A percentile compares a stretch with the other conserved stretches of the same genome.
These are phyloP conservation scores for Oasisia sp. DNA, from an alignment of 2,888 invertebrate species.

Conservation along the genomic window DNA sequence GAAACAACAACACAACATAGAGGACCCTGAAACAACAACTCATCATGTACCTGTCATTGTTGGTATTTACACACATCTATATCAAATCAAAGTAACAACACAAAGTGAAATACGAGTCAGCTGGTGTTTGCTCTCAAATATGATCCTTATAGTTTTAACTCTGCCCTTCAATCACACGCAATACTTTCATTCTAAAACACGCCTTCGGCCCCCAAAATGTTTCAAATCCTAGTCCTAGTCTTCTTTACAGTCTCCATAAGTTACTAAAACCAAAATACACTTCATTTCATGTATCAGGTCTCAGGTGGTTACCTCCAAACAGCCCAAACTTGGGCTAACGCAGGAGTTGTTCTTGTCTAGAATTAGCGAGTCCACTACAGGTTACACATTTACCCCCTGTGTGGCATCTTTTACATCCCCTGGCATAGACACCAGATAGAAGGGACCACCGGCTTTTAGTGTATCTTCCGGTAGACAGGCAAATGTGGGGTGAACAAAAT, in stretches of 20 bases:
- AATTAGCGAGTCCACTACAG: too few species aligned
- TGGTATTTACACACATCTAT: background rate
- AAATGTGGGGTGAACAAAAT: too few species aligned
- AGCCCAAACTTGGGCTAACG: too few species aligned
- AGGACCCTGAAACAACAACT: slow-evolving; percentile 79
- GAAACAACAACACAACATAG: slow-evolving; percentile 64
- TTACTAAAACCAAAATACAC: too few species aligned
- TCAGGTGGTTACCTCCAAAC: too few species aligned
- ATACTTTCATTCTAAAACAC: background rate
- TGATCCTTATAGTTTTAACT: background rate
- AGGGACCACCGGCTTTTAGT: too few species aligned
- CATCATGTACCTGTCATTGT: background rate
- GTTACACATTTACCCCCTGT: too few species aligned
- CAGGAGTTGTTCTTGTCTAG: too few species aligned
- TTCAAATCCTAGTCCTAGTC: background rate
- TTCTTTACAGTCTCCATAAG: background rate
- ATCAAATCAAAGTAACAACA: background rate
- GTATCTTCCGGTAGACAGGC: too few species aligned
- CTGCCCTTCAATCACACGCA: background rate
- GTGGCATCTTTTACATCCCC: too few species aligned
- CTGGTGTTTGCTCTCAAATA: background rate
- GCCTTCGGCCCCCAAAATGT: background rate
- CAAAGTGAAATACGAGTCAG: background rate
- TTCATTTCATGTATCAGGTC: too few species aligned
- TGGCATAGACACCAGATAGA: too few species aligned